Evolutionary conservation across 2,113 vertebrate genomes (phyloP).

Genomic region (Sminthopsis crassicaudata): DNA sequence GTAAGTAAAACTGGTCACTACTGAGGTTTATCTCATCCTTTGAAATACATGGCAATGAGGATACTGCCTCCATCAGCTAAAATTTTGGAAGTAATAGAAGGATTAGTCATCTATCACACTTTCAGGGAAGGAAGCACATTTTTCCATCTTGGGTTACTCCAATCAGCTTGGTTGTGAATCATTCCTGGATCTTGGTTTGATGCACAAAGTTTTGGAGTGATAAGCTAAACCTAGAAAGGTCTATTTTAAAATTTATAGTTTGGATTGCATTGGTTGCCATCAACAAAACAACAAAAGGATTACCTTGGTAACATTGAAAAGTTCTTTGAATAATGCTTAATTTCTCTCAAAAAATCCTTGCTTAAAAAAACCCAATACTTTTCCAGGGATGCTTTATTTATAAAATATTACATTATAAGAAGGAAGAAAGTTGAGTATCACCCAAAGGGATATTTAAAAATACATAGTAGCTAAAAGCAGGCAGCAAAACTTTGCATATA

Average conservation of each 20-base stretch:
- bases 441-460: background rate
- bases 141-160: slow-evolving; percentile 37
- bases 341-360: background rate
- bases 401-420: background rate
- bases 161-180: slow-evolving; percentile 42
- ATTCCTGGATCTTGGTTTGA: slow-evolving; percentile 32
- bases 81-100: slow-evolving; percentile 29
- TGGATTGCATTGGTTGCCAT: background rate
- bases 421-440: background rate
- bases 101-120: slow-evolving; percentile 59
- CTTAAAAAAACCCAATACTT: background rate
- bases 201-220: slow-evolving; percentile 39
- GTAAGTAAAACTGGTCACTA: background rate
- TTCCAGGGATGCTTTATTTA: background rate
- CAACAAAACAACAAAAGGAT: background rate
- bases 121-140: slow-evolving; percentile 46
- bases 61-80: slow-evolving; percentile 34
- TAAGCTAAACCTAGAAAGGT: background rate
- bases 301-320: background rate
- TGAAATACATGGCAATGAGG: background rate
- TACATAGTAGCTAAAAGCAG: background rate
- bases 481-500: background rate
- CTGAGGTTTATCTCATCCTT: background rate
- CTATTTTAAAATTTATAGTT: background rate
- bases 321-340: background rate